Conservation (phyloP, 2,113 vertebrate genomes). For the Syngnathus scovelli region DNA sequence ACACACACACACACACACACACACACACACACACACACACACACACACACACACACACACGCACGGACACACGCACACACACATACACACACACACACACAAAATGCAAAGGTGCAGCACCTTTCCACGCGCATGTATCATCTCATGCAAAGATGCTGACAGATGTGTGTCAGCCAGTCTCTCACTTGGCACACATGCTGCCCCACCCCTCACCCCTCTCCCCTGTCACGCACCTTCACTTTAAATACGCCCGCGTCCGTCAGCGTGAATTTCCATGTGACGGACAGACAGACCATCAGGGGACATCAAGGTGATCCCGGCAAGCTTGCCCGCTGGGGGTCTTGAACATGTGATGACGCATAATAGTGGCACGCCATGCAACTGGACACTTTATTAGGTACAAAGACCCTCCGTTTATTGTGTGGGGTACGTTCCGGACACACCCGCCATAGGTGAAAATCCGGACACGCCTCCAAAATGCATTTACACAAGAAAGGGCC, state of each 20-base stretch:
- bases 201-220: not conserved
- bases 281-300: conserved; percentile 33
- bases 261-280: conserved; percentile 37
- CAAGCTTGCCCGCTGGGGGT: conserved; percentile 15
- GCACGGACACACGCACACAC: too few species aligned
- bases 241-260: conserved; percentile 43
- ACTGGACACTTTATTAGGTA: not conserved
- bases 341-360: conserved; percentile 26
- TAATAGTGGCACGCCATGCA: not conserved
- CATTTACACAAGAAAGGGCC: too few species aligned
- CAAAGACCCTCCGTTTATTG: not conserved
- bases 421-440: not conserved
- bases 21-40: conserved; percentile 8
- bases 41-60: conserved; percentile 1
- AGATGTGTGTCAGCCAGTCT: conserved; percentile 40
- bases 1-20: conserved; percentile 6
- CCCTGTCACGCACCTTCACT: conserved; percentile 36
- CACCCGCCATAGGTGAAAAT: too few species aligned
- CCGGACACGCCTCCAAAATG: too few species aligned
- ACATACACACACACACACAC: not conserved
- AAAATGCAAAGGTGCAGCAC: conserved; percentile 49
- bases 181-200: conserved; percentile 7
- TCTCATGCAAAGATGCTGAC: conserved; percentile 48
- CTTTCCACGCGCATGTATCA: conserved; percentile 44
- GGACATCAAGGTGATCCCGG: conserved; percentile 41